phyloP scores from a whole-genome alignment of 2,888 invertebrate species.

The Rhopalosiphum nymphaeae region DNA sequence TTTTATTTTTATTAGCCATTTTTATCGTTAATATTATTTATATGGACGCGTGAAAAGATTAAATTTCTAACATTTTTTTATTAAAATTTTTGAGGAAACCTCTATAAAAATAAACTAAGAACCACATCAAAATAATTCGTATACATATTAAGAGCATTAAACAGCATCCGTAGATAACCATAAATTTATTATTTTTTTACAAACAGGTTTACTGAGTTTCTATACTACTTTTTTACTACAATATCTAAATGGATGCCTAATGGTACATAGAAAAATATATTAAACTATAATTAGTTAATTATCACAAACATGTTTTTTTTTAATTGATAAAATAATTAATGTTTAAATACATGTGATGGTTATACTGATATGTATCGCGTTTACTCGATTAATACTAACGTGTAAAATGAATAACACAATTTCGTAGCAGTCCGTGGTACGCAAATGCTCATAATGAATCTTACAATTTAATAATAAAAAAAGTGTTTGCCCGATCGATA shows the following conservation, averaged over 20 bases:
- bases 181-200: neutral
- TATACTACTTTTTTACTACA: neutral
- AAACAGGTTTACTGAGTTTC: conserved; percentile 20
- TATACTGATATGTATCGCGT: neutral
- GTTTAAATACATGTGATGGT: neutral
- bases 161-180: neutral
- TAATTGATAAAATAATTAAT: neutral
- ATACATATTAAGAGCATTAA: neutral
- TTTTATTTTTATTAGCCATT: neutral
- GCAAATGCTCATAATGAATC: neutral
- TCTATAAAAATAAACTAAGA: neutral
- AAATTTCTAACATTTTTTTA: conserved; percentile 13
- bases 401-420: neutral
- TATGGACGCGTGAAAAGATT: neutral
- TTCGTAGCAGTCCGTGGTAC: neutral
- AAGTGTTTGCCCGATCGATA: neutral
- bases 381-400: neutral
- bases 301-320: conserved; percentile 12
- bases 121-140: neutral
- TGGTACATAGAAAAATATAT: neutral
- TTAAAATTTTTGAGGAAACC: neutral
- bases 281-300: neutral
- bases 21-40: conserved; percentile 7
- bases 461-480: neutral
- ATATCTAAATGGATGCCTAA: neutral